Evolutionary conservation across 2,113 vertebrate species (phyloP), one percentile per base, ranked within the genome.

Genomic region (Bolborhynchus lineola): DNA sequence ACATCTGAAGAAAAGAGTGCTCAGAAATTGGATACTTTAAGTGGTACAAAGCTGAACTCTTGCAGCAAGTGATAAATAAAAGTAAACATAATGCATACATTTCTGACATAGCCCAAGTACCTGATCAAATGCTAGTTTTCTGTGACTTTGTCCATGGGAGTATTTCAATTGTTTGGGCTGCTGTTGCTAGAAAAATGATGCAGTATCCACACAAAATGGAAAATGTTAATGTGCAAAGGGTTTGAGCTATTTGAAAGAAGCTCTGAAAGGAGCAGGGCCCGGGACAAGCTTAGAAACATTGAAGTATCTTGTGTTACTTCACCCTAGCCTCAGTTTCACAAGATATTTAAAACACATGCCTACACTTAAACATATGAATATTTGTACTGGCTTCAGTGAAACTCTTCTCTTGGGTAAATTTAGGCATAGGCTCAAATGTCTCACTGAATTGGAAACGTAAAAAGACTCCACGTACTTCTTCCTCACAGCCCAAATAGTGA

Each of bases 281-380:
- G 12, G 50, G 39, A 86, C 91, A 44, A 86, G 88, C 88, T 91
- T 92, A 82, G 82, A 88, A 93, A 88, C 1, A 0, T 23, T 50
- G 4, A 82, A 93, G 42, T 83, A 92, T 96, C 95, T 77, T 83
- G 76, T 42, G 67, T 94, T 75, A n/a, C 67, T 78, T 64, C 3
- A 12, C 92, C 50, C 50, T 83, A 92, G 46, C 88, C 84, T 90
- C 60, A 59, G 6, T 88, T 96, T 80, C 82, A 88, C 29, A 31
- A 95, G 79, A 35, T 92, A 90, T 83, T 95, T 95, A 78, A 94
- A 97, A 82, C 80, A 86, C 72, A 69, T 95, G 76, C 50, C 79
- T 88, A 18, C 59, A 60, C 49, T 85, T 79, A 77, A 42, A 29
- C 55, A 21, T 41, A 35, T 39, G 82, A 92, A 78, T 63, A 8